Base-by-base conservation (phyloP, 1,140 invertebrate genomes). In the Cepaea nemoralis region DNA sequence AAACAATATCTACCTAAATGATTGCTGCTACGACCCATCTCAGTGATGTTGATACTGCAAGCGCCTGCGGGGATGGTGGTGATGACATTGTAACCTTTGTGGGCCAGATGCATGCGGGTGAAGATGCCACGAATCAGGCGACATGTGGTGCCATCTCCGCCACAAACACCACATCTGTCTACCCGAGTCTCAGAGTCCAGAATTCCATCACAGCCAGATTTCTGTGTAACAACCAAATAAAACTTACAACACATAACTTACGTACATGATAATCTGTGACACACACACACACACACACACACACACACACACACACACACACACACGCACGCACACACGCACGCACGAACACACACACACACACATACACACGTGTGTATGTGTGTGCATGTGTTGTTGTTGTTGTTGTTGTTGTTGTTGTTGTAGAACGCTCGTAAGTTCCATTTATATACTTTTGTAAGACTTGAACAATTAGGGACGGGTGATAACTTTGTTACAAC, bases 181-280 rank as follows among this genome's bases (percentile, higher is more conserved):
- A 91, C 85, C 42, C 84, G 88, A 82, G 90, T 94, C 69, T 94
- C 93, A 2, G 97, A 99, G 2, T 97, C 97, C 77, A 99, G 91
- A 93, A 98, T 95, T 92, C 95, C 95, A 91, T 99, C 98, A 91
- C 98, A 99, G 73, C 98, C 98, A 37, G 99, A 96, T 6, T 94
- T 94, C 96, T 97, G 90, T 55, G 50, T 55, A 19, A 19, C 3
- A 14, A 55, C 50, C 3, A 55, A 24, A 24, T 22, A 55, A 55
- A 14, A 5, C 16, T 55, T 8, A 55, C 19, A 19, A 16, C 42
- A 16, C 42, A 16, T 45, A 45, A 45, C 6, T 16, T 10, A 10
- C 6, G 16, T 45, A 45, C 16, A 45, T 10, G 42, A 10, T 16
- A 45, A 45, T 45, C 16, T 16, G 42, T 45, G 42, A 45, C 42